Percentiles rank a stretch among this genome's conserved stretches.
phyloP scores from a whole-genome alignment of 2,888 invertebrate genomes.

The Luperina testacea region DNA sequence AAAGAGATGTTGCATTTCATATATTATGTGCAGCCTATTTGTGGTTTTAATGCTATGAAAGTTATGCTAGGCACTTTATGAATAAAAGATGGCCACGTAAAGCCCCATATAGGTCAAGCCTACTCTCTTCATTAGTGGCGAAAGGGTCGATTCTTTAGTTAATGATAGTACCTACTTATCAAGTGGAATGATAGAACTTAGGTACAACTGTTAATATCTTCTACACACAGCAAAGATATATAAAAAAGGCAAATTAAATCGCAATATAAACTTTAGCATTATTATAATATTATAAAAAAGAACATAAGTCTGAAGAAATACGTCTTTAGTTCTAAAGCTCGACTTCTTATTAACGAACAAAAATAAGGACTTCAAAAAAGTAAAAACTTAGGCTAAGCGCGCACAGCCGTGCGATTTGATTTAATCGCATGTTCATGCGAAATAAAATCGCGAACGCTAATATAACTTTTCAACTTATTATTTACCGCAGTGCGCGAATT shows the following conservation, averaged over 20 bases:
- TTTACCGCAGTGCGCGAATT: too few species aligned
- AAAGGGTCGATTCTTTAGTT: conserved; percentile 27
- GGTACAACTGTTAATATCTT: background rate
- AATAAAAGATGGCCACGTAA: conserved; percentile 39
- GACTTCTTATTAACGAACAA: background rate
- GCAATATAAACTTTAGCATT: too few species aligned
- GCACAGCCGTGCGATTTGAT: too few species aligned
- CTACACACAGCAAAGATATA: background rate
- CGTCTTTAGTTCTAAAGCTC: background rate
- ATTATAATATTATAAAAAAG: background rate
- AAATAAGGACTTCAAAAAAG: too few species aligned
- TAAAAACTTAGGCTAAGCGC: background rate
- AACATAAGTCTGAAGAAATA: background rate
- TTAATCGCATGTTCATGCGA: too few species aligned
- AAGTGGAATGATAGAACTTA: background rate
- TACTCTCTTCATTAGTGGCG: conserved; percentile 38
- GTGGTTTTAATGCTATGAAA: conserved; percentile 15
- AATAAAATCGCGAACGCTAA: too few species aligned
- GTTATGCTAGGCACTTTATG: conserved; percentile 34
- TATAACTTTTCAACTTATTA: too few species aligned
- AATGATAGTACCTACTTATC: conserved; percentile 1
- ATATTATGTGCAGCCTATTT: background rate
- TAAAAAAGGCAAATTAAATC: background rate
- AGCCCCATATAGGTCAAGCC: conserved; percentile 39
- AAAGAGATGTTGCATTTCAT: conserved; percentile 17